Evolutionary conservation across 2,797 vertebrate species (phyloP).

Genomic region (Sebastes vulpes): DNA sequence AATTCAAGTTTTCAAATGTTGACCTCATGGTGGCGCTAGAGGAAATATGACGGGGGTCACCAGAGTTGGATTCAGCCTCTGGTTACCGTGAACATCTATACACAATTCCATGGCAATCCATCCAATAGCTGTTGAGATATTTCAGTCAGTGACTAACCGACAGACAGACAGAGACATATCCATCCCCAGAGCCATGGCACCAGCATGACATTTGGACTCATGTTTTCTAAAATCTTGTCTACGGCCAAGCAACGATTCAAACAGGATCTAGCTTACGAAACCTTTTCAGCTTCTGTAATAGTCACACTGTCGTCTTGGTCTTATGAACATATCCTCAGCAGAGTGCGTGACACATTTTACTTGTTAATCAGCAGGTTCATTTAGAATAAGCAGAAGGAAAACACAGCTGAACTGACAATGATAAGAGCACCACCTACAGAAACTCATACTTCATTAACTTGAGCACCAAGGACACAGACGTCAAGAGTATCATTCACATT

Average conservation of each 20-base stretch:
- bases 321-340: not conserved
- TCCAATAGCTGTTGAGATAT: not conserved
- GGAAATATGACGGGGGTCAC: no score
- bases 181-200: no score
- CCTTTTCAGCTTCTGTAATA: not conserved
- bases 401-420: not conserved
- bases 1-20: no score
- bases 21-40: no score
- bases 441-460: not conserved
- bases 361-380: conserved; percentile 11
- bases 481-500: not conserved
- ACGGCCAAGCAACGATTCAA: not conserved
- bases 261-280: not conserved
- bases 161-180: no score
- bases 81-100: no score
- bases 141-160: no score
- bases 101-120: not conserved
- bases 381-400: not conserved
- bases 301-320: not conserved
- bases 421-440: conserved; percentile 5
- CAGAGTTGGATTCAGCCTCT: no score
- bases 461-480: not conserved
- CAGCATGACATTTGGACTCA: not conserved
- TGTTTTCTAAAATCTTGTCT: not conserved
- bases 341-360: not conserved